Conservation (phyloP, 1,140 invertebrate species). For the Rhopalosiphum padi region DNA sequence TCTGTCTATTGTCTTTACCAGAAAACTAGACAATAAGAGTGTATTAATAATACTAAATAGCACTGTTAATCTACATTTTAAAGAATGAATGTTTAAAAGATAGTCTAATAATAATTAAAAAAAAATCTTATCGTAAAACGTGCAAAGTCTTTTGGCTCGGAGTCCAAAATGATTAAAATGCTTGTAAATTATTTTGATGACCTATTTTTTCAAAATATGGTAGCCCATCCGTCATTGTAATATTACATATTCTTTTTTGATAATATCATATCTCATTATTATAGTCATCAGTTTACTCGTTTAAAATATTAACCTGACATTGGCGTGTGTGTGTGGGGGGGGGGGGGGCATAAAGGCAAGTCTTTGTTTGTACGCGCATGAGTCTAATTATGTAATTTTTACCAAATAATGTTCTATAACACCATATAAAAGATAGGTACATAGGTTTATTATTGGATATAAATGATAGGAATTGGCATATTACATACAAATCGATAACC, state of each 20-base stretch:
- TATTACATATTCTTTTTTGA: background rate
- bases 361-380: background rate
- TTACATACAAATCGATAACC: background rate
- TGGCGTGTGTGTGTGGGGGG: too few relatives aligned
- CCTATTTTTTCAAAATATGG: slow-evolving; percentile 2
- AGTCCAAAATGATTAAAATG: background rate
- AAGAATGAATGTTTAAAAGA: background rate
- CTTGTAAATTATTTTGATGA: background rate
- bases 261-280: background rate
- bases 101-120: background rate
- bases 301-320: too few relatives aligned
- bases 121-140: background rate
- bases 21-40: background rate
- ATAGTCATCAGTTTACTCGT: background rate
- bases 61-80: background rate
- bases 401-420: too few relatives aligned
- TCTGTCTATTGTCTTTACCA: background rate
- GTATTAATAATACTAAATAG: background rate
- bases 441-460: background rate
- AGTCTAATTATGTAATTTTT: background rate
- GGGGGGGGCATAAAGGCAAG: background rate
- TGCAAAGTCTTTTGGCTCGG: background rate
- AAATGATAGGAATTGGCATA: background rate
- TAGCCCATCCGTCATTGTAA: background rate
- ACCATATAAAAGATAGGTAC: background rate